A percentile compares a stretch with the other conserved stretches of the same genome.
Evolutionary conservation across 2,113 vertebrate genomes (phyloP).

Genomic region (Paracanthobrama guichenoti): DNA sequence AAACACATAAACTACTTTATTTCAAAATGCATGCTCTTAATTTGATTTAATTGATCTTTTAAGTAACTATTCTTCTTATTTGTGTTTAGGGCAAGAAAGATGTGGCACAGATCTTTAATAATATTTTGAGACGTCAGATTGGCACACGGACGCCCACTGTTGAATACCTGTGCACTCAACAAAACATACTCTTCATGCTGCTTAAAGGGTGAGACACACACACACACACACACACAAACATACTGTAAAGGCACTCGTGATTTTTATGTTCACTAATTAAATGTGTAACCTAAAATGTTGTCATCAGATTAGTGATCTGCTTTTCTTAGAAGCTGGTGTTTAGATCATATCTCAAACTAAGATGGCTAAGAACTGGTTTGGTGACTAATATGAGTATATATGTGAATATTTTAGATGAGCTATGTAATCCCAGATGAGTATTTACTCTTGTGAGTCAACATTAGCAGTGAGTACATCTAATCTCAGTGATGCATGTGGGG

Average conservation of each 20-base stretch:
- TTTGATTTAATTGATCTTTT: background rate
- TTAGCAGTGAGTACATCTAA: background rate
- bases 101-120: constrained; percentile 98
- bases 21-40: background rate
- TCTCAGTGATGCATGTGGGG: too few relatives aligned
- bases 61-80: background rate
- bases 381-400: background rate
- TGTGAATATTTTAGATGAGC: background rate
- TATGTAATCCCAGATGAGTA: background rate
- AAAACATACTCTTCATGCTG: constrained; percentile 92
- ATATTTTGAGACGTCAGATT: constrained; percentile 96
- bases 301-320: background rate
- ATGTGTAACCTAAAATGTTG: background rate
- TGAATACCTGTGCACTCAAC: constrained; percentile 93
- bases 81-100: constrained; percentile 91
- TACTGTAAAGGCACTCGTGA: background rate
- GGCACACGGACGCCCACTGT: constrained; percentile 91
- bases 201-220: constrained; percentile 84
- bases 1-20: too few relatives aligned
- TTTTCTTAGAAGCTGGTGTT: background rate
- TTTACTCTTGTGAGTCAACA: background rate
- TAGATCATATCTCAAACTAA: background rate
- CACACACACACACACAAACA: background rate
- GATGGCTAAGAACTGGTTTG: background rate
- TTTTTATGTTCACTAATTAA: background rate